Base-by-base conservation (phyloP, 2,888 invertebrate species). In the Pseudolycoriella hygida region DNA sequence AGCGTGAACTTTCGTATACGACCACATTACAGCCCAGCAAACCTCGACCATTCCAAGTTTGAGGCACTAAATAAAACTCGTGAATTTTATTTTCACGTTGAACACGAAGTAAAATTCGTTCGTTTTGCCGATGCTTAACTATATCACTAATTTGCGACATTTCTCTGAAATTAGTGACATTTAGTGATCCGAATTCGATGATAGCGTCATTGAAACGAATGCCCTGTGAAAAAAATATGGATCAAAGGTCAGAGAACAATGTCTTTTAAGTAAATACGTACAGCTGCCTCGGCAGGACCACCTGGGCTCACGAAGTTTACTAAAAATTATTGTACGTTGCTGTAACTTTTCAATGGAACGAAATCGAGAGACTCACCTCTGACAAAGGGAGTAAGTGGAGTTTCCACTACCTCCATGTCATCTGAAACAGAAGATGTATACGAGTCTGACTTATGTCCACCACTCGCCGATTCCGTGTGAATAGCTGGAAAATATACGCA, bases 201-300 rank as follows among this genome's bases (percentile, higher is more conserved):
- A 89, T 69, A 50, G 74, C 68, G 61, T 89, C 88, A 14, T 76
- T 70, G 31, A 71, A 68, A 51, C 68, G 65, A 5, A 89, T 66
- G 1, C 87, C 87, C 34, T 34, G 15, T 8, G 11, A 34, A 34
- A 5, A 12, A 14, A 34, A 30, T 11, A 30, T 11, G n/a, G n/a
- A 30, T 10, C 11, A 30, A 30, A 30, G 6, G 11, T 31, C 6
- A 4, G 5, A 25, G 25, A 4, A 25, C 4, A 25, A 25, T 25
- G 25, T 25, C 8, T 25, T 25, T 25, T n/a, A n/a, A 39, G 44
- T 44, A 31, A 30, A 48, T 42, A 58, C 74, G 71, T 65, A 88
- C 88, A 43, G 84, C 85, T 52, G 70, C 61, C 56, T 82, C 79
- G n/a, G 90, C 87, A 11, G 90, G 90, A 1, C 89, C 90, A 19